These are phyloP conservation scores for Anorthoa munda DNA, from an alignment of 2,888 invertebrate genomes.

Conservation along the genomic window DNA sequence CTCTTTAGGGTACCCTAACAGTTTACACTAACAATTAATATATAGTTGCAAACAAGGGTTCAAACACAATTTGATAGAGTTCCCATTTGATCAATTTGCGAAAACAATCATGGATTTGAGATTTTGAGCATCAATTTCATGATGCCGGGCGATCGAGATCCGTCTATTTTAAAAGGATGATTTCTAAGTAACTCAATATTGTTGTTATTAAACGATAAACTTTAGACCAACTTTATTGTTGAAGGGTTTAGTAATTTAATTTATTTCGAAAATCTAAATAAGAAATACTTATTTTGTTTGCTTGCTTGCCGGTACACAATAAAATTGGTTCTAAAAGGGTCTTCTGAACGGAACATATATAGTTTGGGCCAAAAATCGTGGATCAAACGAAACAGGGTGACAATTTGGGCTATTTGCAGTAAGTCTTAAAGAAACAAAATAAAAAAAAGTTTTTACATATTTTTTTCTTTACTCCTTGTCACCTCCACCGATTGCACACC, in stretches of 20 bases:
- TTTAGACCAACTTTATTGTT: not conserved
- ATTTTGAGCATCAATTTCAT: not conserved
- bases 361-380: no score
- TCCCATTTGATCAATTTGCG: constrained; percentile 41
- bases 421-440: no score
- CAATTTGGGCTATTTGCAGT: no score
- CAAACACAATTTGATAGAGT: constrained; percentile 23
- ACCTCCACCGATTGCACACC: no score
- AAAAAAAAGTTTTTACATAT: no score
- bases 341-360: no score
- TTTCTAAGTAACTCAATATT: constrained; percentile 10
- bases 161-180: not conserved
- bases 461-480: no score
- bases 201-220: constrained; percentile 7
- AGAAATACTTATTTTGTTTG: not conserved
- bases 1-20: constrained; percentile 21
- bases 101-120: constrained; percentile 25
- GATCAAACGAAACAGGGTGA: no score
- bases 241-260: not conserved
- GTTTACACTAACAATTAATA: constrained; percentile 30
- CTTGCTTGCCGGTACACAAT: no score
- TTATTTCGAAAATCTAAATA: not conserved
- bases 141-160: not conserved
- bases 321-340: no score
- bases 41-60: constrained; percentile 18